phyloP scores from a whole-genome alignment of 2,113 vertebrate genomes.

The Clarias magur region DNA sequence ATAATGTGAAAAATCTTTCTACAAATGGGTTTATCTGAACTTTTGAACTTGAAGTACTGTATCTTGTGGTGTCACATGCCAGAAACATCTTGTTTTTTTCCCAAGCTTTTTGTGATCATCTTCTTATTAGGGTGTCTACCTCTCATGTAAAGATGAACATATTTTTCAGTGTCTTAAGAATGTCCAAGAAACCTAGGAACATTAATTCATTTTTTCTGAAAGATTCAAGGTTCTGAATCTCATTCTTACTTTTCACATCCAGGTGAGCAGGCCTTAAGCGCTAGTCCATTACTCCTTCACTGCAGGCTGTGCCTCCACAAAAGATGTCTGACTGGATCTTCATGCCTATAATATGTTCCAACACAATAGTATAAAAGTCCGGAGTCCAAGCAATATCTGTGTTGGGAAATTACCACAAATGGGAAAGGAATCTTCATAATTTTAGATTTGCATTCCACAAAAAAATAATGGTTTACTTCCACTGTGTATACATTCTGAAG shows the following conservation, averaged over 20 bases:
- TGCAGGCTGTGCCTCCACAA: neutral
- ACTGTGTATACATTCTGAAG: neutral
- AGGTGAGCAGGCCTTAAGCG: neutral
- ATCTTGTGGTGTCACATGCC: conserved; percentile 10
- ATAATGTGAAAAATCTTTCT: neutral
- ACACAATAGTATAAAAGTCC: neutral
- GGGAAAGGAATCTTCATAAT: conserved; percentile 24
- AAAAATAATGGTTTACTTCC: conserved; percentile 18
- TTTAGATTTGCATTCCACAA: conserved; percentile 24
- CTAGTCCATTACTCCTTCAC: neutral
- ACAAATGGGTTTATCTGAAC: neutral
- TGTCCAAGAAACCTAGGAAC: neutral
- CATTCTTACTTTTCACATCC: conserved; percentile 12
- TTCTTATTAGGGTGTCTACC: neutral
- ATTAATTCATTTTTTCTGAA: too few species aligned
- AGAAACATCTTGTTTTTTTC: conserved; percentile 13
- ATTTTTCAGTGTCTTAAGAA: neutral
- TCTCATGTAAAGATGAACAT: neutral
- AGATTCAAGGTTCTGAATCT: conserved; percentile 5
- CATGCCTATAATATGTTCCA: neutral
- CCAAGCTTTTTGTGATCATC: neutral
- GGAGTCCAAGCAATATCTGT: conserved; percentile 11
- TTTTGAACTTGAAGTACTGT: conserved; percentile 5
- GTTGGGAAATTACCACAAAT: neutral
- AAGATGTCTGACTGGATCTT: neutral